Percentiles rank a stretch among this genome's conserved stretches.
Evolutionary conservation across 1,140 invertebrate genomes (phyloP).

Genomic region (Trigoniulus corallinus): DNA sequence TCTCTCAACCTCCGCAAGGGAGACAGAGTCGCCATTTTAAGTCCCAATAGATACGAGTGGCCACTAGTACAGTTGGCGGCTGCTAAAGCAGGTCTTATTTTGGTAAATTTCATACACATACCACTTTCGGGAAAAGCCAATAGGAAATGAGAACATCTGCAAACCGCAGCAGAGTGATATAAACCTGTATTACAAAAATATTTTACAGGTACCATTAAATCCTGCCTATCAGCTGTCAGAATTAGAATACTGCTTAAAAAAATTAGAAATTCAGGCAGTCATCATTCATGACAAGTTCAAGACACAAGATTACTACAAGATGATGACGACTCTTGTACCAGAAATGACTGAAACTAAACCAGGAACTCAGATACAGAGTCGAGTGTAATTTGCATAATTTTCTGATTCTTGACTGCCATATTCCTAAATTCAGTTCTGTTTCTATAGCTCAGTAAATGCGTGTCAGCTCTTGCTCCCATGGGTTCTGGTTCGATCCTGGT

Average conservation of each 20-base stretch:
- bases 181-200: neutral
- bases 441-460: too few relatives aligned
- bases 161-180: too few relatives aligned
- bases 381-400: constrained; percentile 12
- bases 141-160: too few relatives aligned
- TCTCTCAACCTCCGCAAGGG: constrained; percentile 57
- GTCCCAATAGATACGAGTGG: constrained; percentile 74
- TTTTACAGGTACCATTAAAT: constrained; percentile 56
- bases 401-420: neutral
- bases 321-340: constrained; percentile 33
- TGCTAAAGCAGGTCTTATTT: constrained; percentile 59
- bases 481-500: too few relatives aligned
- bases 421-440: neutral
- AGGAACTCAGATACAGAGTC: constrained; percentile 15
- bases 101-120: constrained; percentile 33
- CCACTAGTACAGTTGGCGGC: constrained; percentile 55
- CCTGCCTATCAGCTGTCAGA: constrained; percentile 61
- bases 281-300: constrained; percentile 46
- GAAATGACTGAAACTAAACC: constrained; percentile 20
- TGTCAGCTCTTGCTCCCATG: too few relatives aligned
- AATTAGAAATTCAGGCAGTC: constrained; percentile 54
- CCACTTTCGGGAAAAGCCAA: too few relatives aligned
- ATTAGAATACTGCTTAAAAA: constrained; percentile 58
- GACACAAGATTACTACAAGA: constrained; percentile 51
- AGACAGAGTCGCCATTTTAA: constrained; percentile 74